A percentile compares a stretch with the other conserved stretches of the same genome.
Conservation (phyloP, 2,797 vertebrate species). For the Squalus acanthias region DNA sequence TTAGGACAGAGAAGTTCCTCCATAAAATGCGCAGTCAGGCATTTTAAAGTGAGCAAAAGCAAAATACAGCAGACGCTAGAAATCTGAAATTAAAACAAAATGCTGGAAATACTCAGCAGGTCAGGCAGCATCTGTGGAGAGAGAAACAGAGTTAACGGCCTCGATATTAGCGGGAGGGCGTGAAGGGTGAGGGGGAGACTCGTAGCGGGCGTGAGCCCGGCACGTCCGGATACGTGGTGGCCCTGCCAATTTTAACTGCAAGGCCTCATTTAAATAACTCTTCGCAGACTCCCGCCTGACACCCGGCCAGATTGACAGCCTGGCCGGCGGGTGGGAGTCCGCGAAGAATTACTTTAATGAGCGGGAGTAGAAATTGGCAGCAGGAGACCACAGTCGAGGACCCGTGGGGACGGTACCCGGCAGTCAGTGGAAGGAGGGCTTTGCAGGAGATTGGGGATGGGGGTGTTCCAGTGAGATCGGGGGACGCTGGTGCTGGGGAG, state of each 20-base stretch:
- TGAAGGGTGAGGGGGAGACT: neutral
- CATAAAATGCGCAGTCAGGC: neutral
- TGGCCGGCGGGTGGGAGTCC: neutral
- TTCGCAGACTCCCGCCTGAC: neutral
- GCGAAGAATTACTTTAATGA: too few species aligned
- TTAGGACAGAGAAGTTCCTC: slow-evolving; percentile 26
- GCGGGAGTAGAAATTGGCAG: neutral
- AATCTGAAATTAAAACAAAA: neutral
- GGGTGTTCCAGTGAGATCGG: neutral
- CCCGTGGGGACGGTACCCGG: neutral
- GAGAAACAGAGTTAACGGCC: neutral
- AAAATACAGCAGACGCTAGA: neutral
- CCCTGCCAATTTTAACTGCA: neutral
- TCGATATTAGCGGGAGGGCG: neutral
- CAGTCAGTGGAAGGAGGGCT: neutral
- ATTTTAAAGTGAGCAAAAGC: neutral
- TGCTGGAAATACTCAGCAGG: neutral
- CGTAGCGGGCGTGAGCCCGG: neutral
- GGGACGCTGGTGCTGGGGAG: neutral
- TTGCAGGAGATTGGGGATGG: neutral
- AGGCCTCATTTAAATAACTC: neutral
- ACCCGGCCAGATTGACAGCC: neutral
- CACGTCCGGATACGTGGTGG: neutral
- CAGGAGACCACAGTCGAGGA: neutral
- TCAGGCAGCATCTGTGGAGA: neutral